Conservation (phyloP, 2,888 invertebrate species). For the Mellilla xanthometata region DNA sequence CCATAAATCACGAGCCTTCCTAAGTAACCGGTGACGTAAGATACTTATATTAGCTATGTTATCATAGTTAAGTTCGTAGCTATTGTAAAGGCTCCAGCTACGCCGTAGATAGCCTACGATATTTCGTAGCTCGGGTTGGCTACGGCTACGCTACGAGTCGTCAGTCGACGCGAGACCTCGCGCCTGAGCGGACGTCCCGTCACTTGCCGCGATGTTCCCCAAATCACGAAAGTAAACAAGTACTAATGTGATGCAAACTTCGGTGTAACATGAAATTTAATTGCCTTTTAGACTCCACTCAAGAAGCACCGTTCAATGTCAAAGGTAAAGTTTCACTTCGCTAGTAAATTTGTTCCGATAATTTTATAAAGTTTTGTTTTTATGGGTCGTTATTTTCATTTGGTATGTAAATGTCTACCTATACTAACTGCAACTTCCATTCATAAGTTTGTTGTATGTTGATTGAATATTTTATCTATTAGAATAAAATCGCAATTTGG, state of each 20-base stretch:
- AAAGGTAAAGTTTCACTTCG: slow-evolving; percentile 22
- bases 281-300: slow-evolving; percentile 20
- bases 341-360: neutral
- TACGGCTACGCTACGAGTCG: neutral
- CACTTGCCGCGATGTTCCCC: slow-evolving; percentile 22
- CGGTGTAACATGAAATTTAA: slow-evolving; percentile 37
- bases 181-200: slow-evolving; percentile 38
- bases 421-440: too few species aligned
- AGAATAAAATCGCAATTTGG: too few species aligned
- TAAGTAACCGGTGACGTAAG: slow-evolving; percentile 18
- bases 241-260: slow-evolving; percentile 47
- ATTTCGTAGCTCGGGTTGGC: slow-evolving; percentile 27
- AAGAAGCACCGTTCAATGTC: slow-evolving; percentile 29
- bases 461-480: too few species aligned
- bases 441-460: too few species aligned
- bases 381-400: neutral
- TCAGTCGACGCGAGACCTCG: slow-evolving; percentile 47
- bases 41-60: slow-evolving; percentile 4
- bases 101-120: slow-evolving; percentile 11
- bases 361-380: neutral
- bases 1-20: slow-evolving; percentile 19
- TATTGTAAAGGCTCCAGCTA: slow-evolving; percentile 10
- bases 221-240: slow-evolving; percentile 48
- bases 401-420: neutral
- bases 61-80: slow-evolving; percentile 20